Conservation (phyloP, 2,113 vertebrate genomes). For the Parotia lawesii region DNA sequence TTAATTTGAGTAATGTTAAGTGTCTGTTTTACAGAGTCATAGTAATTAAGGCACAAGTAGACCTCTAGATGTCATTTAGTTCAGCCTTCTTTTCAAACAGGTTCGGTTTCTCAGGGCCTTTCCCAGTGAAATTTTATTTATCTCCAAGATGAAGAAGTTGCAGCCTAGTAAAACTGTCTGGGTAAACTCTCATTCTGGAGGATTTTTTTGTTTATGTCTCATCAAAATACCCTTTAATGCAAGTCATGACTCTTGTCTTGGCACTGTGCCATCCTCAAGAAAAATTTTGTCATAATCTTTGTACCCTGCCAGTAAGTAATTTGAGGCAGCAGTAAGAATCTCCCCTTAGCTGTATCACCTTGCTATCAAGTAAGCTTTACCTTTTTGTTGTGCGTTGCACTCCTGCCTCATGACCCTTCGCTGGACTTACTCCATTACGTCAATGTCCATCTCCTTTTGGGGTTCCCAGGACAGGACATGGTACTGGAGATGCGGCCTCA, state of each 20-base stretch:
- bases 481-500: background rate
- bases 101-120: background rate
- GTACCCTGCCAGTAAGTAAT: background rate
- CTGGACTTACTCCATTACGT: background rate
- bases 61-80: background rate
- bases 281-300: background rate
- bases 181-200: background rate
- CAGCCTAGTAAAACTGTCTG: background rate
- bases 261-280: background rate
- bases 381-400: background rate
- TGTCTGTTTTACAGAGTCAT: background rate
- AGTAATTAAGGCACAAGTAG: background rate
- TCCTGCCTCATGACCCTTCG: fast-evolving
- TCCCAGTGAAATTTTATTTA: background rate
- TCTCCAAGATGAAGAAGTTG: background rate
- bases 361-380: background rate
- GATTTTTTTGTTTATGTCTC: background rate
- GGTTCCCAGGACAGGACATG: background rate
- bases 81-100: background rate
- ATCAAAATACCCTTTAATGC: background rate
- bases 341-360: background rate
- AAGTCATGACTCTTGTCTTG: background rate
- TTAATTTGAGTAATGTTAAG: background rate
- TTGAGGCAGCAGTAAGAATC: background rate
- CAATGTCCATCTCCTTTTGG: background rate